Evolutionary conservation across 2,888 invertebrate species (phyloP), one percentile per base, ranked within the genome.

Genomic region (Stomorhina lunata): DNA sequence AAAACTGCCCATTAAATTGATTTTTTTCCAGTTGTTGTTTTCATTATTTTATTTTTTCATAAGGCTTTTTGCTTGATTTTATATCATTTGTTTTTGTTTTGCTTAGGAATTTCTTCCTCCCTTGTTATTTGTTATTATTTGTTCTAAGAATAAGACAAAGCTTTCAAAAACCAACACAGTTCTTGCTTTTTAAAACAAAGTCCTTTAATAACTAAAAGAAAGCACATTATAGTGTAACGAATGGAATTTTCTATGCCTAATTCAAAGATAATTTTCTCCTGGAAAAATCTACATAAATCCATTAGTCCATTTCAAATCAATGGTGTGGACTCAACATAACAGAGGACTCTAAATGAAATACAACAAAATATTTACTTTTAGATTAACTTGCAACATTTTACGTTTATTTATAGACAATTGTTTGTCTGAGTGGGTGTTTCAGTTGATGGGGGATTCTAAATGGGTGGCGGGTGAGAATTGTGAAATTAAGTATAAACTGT

Each of bases 1-100:
- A 78, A 66, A 80, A 80, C 65, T 78, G 77, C 27, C 78, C 82
- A 78, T 78, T 65, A 65, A 65, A 77, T 71, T 72, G 72, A 65
- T 66, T 80, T 65, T 78, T 17, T 25, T 40, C n/a, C n/a, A n/a
- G n/a, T n/a, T n/a, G n/a, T 27, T 37, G 10, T 50, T 22, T 37
- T 15, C 34, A 20, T 17, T 20, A 17, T 29, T 40, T 29, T 17
- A 2, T 25, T 4, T 43, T 40, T 27, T 12, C 15, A 12, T 20
- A 0, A 34, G 48, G 12, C 5, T 15, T 22, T 40, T n/a, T 43
- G 25, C 45, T 25, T 59, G 10, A 17, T 48, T 45, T 45, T 37
- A 25, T 55, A 53, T 20, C 27, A n/a, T 50, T 61, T 55, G n/a
- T n/a, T n/a, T n/a, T n/a, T n/a, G n/a, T n/a, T n/a, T n/a, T n/a